Conservation (phyloP, 2,888 invertebrate genomes). For the Tetropium fuscum region DNA sequence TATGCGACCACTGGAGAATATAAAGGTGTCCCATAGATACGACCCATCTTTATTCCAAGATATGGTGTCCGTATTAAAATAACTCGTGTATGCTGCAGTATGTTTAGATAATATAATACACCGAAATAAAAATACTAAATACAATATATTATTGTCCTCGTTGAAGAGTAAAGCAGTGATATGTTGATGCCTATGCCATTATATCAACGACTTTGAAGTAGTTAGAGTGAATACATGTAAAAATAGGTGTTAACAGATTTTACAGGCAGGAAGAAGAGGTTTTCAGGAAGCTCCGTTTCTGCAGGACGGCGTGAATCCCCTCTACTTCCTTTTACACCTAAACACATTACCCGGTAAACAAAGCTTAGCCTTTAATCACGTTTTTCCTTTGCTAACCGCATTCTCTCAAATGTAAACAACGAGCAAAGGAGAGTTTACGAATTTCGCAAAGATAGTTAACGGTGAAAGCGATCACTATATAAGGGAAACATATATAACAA, state of each 20-base stretch:
- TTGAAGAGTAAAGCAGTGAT: neutral
- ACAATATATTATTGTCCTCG: too few relatives aligned
- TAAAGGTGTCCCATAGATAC: too few relatives aligned
- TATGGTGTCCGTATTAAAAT: too few relatives aligned
- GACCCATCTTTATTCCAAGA: too few relatives aligned
- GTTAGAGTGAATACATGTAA: slow-evolving; percentile 15
- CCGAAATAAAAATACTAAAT: too few relatives aligned
- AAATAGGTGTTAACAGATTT: slow-evolving; percentile 33
- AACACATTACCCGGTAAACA: slow-evolving; percentile 34
- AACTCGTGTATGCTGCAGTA: too few relatives aligned
- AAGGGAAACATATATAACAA: too few relatives aligned
- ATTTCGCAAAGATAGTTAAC: too few relatives aligned
- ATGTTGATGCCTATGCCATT: slow-evolving; percentile 33
- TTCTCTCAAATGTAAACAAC: slow-evolving; percentile 30
- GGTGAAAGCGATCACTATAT: too few relatives aligned
- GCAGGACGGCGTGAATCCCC: slow-evolving; percentile 30
- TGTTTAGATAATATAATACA: too few relatives aligned
- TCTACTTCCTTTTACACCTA: slow-evolving; percentile 36
- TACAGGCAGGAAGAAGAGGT: slow-evolving; percentile 36
- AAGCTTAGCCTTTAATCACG: slow-evolving; percentile 32
- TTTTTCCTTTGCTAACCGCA: slow-evolving; percentile 30
- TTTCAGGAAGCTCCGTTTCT: slow-evolving; percentile 33
- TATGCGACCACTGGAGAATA: too few relatives aligned
- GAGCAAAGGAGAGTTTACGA: too few relatives aligned
- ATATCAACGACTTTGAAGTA: slow-evolving; percentile 30